Evolutionary conservation across 2,888 invertebrate genomes (phyloP), one percentile per base, ranked within the genome.

Genomic region (Drosophila helvetica): DNA sequence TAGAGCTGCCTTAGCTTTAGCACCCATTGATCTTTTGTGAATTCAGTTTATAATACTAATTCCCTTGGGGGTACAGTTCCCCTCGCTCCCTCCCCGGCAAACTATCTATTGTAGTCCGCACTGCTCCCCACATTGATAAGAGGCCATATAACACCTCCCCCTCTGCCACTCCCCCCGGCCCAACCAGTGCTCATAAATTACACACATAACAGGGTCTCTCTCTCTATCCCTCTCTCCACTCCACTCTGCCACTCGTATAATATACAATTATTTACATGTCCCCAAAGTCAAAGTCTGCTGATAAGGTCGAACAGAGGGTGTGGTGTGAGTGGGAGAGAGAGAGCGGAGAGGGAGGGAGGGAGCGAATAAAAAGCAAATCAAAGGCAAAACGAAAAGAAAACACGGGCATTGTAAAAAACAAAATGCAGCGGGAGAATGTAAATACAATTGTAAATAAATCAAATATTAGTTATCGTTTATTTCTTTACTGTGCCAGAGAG

Each of bases 231-330:
- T 22, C 22, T 22, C 22, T 22, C 22, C 4, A 4, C 22, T 22
- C 22, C 22, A 22, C 4, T 22, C 22, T 22, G 22, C 7, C 25
- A 38, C 6, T 15, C 38, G 38, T 15, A 38, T 15, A 82, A 79
- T 85, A 83, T 83, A 83, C 22, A 83, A 83, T 86, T 83, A 83
- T 83, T 83, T 83, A 83, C 88, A 83, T 83, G 86, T 85, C 88
- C 83, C 80, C 82, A 79, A 83, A 83, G 82, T 82, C 83, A 82
- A 82, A 74, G 72, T 79, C 74, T 79, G 80, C 83, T 87, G 83
- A 83, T 83, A 87, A 83, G 62, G 62, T 57, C 18, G 47, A n/a
- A n/a, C 17, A 46, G 48, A 50, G 59, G 46, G 63, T 15, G 15
- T 3, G 27, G 25, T 25, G 25, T 4, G 4, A 1, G 8, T 8